phyloP scores from a whole-genome alignment of 2,113 vertebrate species.

The Rhodinocichla rosea region DNA sequence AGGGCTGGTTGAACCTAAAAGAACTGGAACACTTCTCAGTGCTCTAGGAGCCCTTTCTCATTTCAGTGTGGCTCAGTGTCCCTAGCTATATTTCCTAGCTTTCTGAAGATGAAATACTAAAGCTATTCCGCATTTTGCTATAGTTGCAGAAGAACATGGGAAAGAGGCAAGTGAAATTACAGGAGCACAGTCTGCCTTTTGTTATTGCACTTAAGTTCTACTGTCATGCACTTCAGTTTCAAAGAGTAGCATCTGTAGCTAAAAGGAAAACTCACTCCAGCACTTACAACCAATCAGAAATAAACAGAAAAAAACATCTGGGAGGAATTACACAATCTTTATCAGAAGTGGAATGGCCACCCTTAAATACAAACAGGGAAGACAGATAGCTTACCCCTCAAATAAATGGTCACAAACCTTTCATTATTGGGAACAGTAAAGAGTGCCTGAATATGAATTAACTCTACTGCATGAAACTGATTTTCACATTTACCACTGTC shows the following conservation, averaged over 20 bases:
- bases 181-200: not conserved
- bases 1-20: conserved; percentile 54
- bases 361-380: not conserved
- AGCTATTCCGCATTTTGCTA: not conserved
- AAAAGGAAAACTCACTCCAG: conserved; percentile 6
- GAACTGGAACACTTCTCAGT: conserved; percentile 8
- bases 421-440: not conserved
- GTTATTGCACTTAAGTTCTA: not conserved
- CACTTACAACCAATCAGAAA: not conserved
- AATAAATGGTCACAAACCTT: not conserved
- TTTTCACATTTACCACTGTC: not conserved
- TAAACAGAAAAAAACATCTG: not conserved
- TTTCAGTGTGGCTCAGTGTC: not conserved
- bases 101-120: conserved; percentile 39
- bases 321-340: not conserved
- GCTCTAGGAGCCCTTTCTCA: conserved; percentile 22
- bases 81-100: conserved; percentile 25
- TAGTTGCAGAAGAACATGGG: not conserved
- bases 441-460: not conserved
- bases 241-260: not conserved
- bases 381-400: not conserved
- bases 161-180: not conserved
- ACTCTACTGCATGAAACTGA: not conserved
- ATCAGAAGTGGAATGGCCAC: not conserved
- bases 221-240: not conserved